Conservation (phyloP, 2,888 invertebrate species). For the Lasius fuliginosus region DNA sequence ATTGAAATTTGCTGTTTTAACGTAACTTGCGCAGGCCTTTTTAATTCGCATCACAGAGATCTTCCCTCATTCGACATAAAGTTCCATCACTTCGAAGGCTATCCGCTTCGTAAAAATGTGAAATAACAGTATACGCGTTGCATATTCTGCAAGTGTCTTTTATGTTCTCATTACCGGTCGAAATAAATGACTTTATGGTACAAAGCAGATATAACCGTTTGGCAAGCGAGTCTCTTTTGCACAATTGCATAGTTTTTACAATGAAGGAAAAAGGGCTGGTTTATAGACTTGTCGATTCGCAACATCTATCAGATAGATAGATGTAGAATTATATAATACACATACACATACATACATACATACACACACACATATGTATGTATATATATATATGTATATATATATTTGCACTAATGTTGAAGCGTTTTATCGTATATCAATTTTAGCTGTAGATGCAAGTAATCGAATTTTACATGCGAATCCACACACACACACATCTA, state of each 20-base stretch:
- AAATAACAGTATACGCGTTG: constrained; percentile 59
- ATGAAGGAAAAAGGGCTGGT: constrained; percentile 25
- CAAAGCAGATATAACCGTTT: constrained; percentile 61
- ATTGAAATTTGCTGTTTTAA: constrained; percentile 30
- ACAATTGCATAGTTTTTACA: constrained; percentile 46
- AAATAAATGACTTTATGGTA: constrained; percentile 67
- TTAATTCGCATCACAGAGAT: constrained; percentile 43
- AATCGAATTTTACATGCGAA: constrained; percentile 75
- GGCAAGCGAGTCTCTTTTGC: constrained; percentile 25
- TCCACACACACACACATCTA: constrained; percentile 26
- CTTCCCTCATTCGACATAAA: constrained; percentile 56
- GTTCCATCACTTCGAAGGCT: constrained; percentile 60
- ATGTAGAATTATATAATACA: background rate
- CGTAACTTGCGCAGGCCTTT: constrained; percentile 31
- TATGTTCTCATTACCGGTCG: constrained; percentile 69
- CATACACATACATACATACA: background rate
- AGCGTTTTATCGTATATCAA: constrained; percentile 12
- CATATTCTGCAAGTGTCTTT: constrained; percentile 62
- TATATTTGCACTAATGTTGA: constrained; percentile 1
- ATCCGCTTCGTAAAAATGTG: constrained; percentile 62
- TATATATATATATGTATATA: background rate
- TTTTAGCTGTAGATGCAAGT: constrained; percentile 39
- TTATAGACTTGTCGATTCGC: constrained; percentile 21
- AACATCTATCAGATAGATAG: background rate
- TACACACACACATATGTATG: background rate